Evolutionary conservation across 2,797 vertebrate species (phyloP).

Genomic region (Molossus molossus): DNA sequence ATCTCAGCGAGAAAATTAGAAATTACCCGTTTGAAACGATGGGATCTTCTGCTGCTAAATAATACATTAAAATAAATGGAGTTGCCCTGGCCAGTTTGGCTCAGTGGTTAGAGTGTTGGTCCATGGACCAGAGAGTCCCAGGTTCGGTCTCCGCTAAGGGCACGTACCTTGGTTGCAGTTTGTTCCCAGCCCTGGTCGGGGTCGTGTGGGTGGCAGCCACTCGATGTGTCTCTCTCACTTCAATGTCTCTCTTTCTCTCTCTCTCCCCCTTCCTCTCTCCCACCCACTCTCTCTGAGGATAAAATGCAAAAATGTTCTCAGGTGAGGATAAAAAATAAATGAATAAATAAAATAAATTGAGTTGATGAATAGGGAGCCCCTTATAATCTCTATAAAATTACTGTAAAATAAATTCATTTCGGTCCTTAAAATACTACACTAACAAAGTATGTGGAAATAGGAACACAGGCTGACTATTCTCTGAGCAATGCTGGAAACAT

Average conservation of each 20-base stretch:
- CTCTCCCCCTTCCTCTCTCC: too few species aligned
- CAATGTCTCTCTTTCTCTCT: too few species aligned
- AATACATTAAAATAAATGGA: conserved; percentile 50
- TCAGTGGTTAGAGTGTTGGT: too few species aligned
- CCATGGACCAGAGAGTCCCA: too few species aligned
- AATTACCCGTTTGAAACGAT: conserved; percentile 44
- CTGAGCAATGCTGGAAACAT: conserved; percentile 24
- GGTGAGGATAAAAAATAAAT: too few species aligned
- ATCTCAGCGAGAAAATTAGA: conserved; percentile 66
- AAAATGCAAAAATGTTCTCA: too few species aligned
- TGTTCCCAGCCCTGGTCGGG: too few species aligned
- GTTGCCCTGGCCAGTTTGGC: background rate
- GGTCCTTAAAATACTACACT: background rate
- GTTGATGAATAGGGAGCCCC: background rate
- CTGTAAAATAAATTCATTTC: conserved; percentile 19
- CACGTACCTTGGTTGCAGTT: too few species aligned
- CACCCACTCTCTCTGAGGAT: too few species aligned
- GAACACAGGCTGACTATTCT: background rate
- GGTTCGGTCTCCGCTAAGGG: too few species aligned
- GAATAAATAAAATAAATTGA: conserved; percentile 48
- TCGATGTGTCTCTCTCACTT: too few species aligned
- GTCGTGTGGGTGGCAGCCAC: too few species aligned
- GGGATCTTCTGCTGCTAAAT: conserved; percentile 23
- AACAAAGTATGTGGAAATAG: background rate
- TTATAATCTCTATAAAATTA: conserved; percentile 7